These are phyloP conservation scores for Phrynosoma blainvillii DNA, from an alignment of 2,113 vertebrate genomes.

Conservation along the genomic window DNA sequence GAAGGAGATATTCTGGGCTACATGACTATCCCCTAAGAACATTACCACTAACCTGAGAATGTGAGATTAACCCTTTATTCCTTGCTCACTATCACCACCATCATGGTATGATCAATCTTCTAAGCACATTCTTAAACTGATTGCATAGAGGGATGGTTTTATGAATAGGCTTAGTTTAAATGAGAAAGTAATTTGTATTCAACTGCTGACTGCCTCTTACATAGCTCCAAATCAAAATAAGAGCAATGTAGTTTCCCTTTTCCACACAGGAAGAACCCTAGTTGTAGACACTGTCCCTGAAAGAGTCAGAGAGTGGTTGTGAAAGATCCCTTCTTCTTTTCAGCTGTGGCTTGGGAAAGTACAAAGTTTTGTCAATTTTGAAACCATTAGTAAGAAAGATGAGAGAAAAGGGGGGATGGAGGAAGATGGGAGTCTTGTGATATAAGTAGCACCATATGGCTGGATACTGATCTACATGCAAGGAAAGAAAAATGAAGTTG, in stretches of 20 bases:
- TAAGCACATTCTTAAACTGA: conserved; percentile 63
- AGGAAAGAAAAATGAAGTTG: neutral
- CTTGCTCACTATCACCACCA: conserved; percentile 68
- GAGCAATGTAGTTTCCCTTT: no score
- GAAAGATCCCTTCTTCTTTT: neutral
- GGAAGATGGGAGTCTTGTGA: neutral
- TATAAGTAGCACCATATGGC: neutral
- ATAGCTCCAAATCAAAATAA: neutral
- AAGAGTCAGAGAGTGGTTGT: neutral
- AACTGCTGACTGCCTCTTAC: neutral
- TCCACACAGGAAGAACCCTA: no score
- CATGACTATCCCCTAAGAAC: neutral
- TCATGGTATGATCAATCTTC: conserved; percentile 61
- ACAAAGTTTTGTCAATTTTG: neutral
- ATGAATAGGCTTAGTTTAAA: neutral
- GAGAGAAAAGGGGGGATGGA: neutral
- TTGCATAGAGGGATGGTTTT: neutral
- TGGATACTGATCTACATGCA: neutral
- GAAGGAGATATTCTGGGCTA: neutral
- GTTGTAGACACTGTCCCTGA: no score
- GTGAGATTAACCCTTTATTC: conserved; percentile 50
- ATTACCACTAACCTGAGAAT: conserved; percentile 44
- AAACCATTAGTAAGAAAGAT: neutral
- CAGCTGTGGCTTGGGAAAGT: neutral
- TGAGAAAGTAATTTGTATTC: no score